Evolutionary conservation across 2,113 vertebrate species (phyloP).

Genomic region (Seriola rivoliana): DNA sequence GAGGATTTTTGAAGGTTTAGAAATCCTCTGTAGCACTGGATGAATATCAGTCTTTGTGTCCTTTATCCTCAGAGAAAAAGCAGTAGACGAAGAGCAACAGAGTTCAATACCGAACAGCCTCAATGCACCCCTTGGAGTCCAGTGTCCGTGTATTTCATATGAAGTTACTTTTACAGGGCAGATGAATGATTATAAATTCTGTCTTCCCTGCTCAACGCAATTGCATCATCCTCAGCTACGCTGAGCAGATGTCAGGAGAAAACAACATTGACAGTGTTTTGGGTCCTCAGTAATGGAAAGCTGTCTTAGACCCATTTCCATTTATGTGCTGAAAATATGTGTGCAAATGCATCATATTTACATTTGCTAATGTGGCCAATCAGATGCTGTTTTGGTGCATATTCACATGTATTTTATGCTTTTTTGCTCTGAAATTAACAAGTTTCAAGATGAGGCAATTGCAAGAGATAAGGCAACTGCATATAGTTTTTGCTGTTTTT

Average conservation of each 20-base stretch:
- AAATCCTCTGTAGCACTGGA: conserved; percentile 9
- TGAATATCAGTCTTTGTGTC: conserved; percentile 45
- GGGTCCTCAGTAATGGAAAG: not conserved
- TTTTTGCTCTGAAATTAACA: not conserved
- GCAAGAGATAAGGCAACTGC: not conserved
- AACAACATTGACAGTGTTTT: conserved; percentile 22
- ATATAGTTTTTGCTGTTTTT: not conserved
- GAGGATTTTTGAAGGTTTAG: conserved; percentile 21
- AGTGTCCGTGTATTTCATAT: not conserved
- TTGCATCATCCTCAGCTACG: conserved; percentile 39
- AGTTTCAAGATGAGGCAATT: not conserved
- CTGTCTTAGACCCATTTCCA: not conserved
- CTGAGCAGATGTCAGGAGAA: conserved; percentile 5
- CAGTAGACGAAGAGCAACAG: conserved; percentile 13
- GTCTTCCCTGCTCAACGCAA: conserved; percentile 28
- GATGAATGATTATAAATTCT: conserved; percentile 50
- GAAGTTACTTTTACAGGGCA: conserved; percentile 34
- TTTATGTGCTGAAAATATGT: conserved; percentile 17
- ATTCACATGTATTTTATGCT: not conserved
- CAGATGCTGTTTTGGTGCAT: not conserved
- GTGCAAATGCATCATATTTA: conserved; percentile 11
- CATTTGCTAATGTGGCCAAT: conserved; percentile 5
- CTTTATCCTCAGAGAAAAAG: conserved; percentile 39
- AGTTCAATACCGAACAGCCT: conserved; percentile 1
- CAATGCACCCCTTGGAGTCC: conserved; percentile 16